These are phyloP conservation scores for Hypothenemus hampei DNA, from an alignment of 1,140 invertebrate species.

Conservation along the genomic window DNA sequence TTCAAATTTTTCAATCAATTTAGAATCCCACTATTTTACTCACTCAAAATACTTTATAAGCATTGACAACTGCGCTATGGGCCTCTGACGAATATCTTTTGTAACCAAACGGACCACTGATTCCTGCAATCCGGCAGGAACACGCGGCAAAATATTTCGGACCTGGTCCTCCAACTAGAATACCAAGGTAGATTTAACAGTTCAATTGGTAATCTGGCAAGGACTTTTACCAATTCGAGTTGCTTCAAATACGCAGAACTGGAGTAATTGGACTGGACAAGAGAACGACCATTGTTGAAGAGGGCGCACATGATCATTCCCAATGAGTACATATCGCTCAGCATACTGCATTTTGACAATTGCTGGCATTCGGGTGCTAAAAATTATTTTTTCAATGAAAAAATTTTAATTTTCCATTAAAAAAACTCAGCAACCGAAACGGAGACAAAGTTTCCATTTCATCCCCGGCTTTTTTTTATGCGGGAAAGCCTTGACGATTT, in stretches of 20 bases:
- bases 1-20: constrained; percentile 2
- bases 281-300: constrained; percentile 80
- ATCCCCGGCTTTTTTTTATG: not conserved
- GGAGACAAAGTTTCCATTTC: constrained; percentile 2
- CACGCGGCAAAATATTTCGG: constrained; percentile 65
- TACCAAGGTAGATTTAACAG: too few relatives aligned
- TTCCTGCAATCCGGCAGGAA: constrained; percentile 82
- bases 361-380: constrained; percentile 86
- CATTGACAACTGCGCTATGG: constrained; percentile 80
- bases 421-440: not conserved
- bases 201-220: too few relatives aligned
- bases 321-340: constrained; percentile 93
- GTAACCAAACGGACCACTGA: constrained; percentile 77
- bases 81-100: constrained; percentile 73
- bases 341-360: constrained; percentile 72
- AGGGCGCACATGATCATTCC: constrained; percentile 89
- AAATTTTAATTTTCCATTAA: not conserved
- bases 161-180: constrained; percentile 75
- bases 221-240: constrained; percentile 73
- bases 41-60: constrained; percentile 86
- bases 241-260: constrained; percentile 83
- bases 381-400: not conserved
- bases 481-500: not conserved
- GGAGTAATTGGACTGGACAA: constrained; percentile 86
- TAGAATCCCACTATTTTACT: constrained; percentile 39